Evolutionary conservation across 2,797 vertebrate species (phyloP), one percentile per base, ranked within the genome.

Genomic region (Apogon hyalosoma): DNA sequence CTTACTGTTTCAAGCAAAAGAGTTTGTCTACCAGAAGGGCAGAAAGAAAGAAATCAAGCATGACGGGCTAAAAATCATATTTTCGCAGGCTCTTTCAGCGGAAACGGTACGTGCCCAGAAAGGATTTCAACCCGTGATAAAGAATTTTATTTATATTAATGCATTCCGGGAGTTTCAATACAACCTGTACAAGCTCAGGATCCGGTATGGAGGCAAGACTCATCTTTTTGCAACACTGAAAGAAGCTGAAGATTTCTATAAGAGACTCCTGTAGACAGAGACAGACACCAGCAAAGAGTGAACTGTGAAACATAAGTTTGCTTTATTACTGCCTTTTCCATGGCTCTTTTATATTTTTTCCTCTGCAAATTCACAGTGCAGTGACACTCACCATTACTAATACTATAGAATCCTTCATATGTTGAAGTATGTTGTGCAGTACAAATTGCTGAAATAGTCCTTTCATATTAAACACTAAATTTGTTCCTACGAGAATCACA

Each of bases 181-280:
- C 52, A 66, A 76, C 15, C 80, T 54, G 10, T 73, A 68, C 42
- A 78, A 46, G 11, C 55, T 82, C 1, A 33, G 71, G 28, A 47
- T 69, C 11, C 42, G 75, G 2, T n/a, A 82, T 7, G 15, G 52
- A 0, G 47, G 55, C 16, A 80, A 69, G 65, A 67, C 69, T 0
- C 48, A 73, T 19, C 53, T 78, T 9, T 73, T 78, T 6, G 43
- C 31, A n/a, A 50, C 38, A 4, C 21, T 19, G 11, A 19, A 5
- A 15, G 48, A 63, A 10, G 48, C 48, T 5, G 60, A 52, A 16
- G 4, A 62, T n/a, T n/a, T n/a, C n/a, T n/a, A n/a, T n/a, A n/a
- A n/a, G n/a, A n/a, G n/a, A n/a, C n/a, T n/a, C n/a, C n/a, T n/a
- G n/a, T n/a, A n/a, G n/a, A n/a, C n/a, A n/a, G n/a, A n/a, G n/a